Percentiles rank a stretch among this genome's conserved stretches.
These are phyloP conservation scores for Crocallis elinguaria DNA, from an alignment of 2,888 invertebrate species.

Conservation along the genomic window DNA sequence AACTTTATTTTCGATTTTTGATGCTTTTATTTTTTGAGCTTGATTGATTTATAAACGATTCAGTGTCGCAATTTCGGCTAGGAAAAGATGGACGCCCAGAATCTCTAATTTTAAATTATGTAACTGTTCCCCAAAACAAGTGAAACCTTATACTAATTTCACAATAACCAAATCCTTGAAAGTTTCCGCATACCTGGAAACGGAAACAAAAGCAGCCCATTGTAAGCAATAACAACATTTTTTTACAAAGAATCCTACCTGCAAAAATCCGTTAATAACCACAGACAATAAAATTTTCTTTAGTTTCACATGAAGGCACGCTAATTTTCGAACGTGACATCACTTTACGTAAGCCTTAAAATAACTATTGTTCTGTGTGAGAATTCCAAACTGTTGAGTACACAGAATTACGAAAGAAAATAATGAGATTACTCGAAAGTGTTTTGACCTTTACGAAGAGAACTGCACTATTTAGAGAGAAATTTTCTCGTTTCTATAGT, in stretches of 20 bases:
- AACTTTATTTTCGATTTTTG: no score
- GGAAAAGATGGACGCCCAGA: no score
- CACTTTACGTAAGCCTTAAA: conserved; percentile 34
- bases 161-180: conserved; percentile 7
- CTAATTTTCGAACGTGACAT: conserved; percentile 36
- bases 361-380: conserved; percentile 32
- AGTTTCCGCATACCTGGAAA: conserved; percentile 17
- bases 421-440: conserved; percentile 32
- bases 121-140: background rate
- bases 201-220: conserved; percentile 6
- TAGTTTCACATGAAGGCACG: conserved; percentile 35
- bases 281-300: conserved; percentile 36
- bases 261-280: conserved; percentile 28
- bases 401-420: conserved; percentile 30
- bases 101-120: no score
- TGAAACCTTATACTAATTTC: conserved; percentile 6
- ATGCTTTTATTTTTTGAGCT: no score
- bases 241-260: conserved; percentile 28
- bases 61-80: no score
- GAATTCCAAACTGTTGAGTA: conserved; percentile 15
- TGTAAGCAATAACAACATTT: conserved; percentile 6
- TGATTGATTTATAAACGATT: no score
- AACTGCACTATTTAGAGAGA: conserved; percentile 11
- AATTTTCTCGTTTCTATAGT: conserved; percentile 7
- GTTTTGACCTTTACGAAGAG: conserved; percentile 27